Percentiles rank a stretch among this genome's conserved stretches.
These are phyloP conservation scores for Galeopsomyia nigrocyanea DNA, from an alignment of 2,888 invertebrate genomes.

Conservation along the genomic window DNA sequence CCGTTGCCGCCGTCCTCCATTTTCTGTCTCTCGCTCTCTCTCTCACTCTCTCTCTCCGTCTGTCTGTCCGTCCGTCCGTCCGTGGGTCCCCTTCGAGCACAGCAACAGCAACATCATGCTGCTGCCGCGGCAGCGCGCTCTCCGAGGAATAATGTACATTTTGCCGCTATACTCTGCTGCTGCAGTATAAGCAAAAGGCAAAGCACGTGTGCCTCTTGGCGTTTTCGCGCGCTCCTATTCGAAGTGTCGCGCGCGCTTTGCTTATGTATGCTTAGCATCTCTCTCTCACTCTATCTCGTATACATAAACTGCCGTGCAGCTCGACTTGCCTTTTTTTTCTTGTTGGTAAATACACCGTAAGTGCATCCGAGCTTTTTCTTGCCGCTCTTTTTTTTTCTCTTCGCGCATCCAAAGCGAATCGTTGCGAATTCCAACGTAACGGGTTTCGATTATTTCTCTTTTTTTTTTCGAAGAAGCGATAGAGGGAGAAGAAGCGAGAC, in stretches of 20 bases:
- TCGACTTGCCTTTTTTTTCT: not conserved
- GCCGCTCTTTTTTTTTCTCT: not conserved
- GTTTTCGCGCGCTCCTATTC: conserved; percentile 44
- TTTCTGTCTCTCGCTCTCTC: conserved; percentile 27
- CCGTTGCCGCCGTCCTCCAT: conserved; percentile 20
- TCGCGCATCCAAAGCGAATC: no score
- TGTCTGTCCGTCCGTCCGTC: no score
- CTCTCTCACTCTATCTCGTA: no score
- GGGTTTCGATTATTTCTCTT: no score
- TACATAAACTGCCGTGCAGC: no score
- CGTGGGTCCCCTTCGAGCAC: not conserved
- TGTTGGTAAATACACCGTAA: conserved; percentile 14
- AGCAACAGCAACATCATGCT: not conserved
- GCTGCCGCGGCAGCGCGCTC: not conserved
- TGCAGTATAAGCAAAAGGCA: not conserved
- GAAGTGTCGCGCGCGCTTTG: conserved; percentile 23
- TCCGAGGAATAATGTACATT: not conserved
- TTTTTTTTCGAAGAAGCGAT: no score
- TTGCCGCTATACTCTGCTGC: no score
- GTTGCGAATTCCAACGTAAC: no score
- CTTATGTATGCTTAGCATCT: not conserved
- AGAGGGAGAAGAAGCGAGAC: no score
- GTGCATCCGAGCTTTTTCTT: conserved; percentile 19
- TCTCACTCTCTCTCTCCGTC: not conserved
- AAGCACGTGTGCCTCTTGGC: conserved; percentile 37